phyloP scores from a whole-genome alignment of 2,113 vertebrate genomes.

The Xenopus tropicalis region DNA sequence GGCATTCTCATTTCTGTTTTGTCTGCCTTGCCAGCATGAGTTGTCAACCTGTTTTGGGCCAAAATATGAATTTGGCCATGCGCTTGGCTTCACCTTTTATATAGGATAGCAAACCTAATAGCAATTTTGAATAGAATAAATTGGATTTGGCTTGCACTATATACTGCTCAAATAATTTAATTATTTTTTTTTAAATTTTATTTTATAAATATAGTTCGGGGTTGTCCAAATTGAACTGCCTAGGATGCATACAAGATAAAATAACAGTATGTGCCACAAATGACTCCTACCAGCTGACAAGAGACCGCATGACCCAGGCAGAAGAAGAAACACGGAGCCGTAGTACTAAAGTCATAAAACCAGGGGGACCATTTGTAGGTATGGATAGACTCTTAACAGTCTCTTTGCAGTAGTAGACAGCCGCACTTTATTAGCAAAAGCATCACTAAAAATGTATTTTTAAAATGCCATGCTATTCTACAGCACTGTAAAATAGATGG shows the following conservation, averaged over 20 bases:
- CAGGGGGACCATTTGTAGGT: slow-evolving; percentile 77
- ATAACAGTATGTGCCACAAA: slow-evolving; percentile 86
- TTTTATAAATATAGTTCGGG: slow-evolving; percentile 70
- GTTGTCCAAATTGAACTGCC: slow-evolving; percentile 73
- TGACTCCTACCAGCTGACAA: slow-evolving; percentile 82
- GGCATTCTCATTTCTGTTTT: no score
- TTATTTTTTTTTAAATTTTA: neutral
- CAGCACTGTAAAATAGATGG: no score
- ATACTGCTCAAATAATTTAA: no score
- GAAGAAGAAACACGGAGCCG: slow-evolving; percentile 81
- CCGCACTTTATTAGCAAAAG: neutral
- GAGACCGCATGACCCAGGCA: slow-evolving; percentile 80
- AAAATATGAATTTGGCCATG: no score
- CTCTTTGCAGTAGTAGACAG: neutral
- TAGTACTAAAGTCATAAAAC: slow-evolving; percentile 86
- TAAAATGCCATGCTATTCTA: no score
- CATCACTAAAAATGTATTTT: no score
- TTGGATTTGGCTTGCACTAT: no score
- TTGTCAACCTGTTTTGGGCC: no score
- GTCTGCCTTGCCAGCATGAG: no score
- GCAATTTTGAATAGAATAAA: no score
- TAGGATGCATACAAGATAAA: slow-evolving; percentile 83
- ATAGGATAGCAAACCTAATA: no score
- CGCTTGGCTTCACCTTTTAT: no score
- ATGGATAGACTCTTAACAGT: slow-evolving; percentile 49